phyloP scores from a whole-genome alignment of 2,888 invertebrate species.

The Tridacna gigas region DNA sequence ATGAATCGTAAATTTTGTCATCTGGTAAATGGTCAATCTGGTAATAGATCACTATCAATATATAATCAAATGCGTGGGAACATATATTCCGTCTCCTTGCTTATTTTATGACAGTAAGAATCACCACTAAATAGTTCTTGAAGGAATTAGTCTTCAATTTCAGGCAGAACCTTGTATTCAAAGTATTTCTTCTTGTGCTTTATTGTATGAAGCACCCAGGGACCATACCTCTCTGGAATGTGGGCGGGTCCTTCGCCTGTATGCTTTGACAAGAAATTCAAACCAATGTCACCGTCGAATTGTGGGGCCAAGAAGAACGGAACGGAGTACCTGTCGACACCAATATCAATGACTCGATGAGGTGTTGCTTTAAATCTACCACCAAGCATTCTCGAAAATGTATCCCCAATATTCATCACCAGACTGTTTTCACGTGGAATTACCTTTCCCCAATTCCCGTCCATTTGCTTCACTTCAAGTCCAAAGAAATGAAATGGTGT shows the following conservation, averaged over 20 bases:
- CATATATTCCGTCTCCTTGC: too few relatives aligned
- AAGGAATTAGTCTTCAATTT: conserved; percentile 49
- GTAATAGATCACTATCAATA: too few relatives aligned
- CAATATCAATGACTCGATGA: conserved; percentile 69
- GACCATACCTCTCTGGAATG: conserved; percentile 55
- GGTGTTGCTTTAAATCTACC: conserved; percentile 68
- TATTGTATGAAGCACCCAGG: conserved; percentile 52
- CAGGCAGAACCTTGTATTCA: conserved; percentile 68
- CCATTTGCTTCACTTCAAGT: conserved; percentile 59
- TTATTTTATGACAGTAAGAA: too few relatives aligned
- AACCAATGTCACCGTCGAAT: conserved; percentile 64
- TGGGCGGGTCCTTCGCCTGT: conserved; percentile 48
- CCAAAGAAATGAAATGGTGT: conserved; percentile 65
- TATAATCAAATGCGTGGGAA: too few relatives aligned
- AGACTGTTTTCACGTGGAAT: conserved; percentile 64
- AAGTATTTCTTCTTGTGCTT: conserved; percentile 66
- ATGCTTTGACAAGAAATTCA: conserved; percentile 50
- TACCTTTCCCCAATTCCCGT: conserved; percentile 66
- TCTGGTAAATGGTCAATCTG: too few relatives aligned
- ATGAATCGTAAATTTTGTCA: too few relatives aligned
- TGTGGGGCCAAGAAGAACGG: conserved; percentile 69
- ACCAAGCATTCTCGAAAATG: conserved; percentile 67
- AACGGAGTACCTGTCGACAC: conserved; percentile 64
- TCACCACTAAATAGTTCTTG: too few relatives aligned
- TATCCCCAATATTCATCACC: conserved; percentile 72